Conservation (phyloP, 2,888 invertebrate genomes). For the Limulus polyphemus region DNA sequence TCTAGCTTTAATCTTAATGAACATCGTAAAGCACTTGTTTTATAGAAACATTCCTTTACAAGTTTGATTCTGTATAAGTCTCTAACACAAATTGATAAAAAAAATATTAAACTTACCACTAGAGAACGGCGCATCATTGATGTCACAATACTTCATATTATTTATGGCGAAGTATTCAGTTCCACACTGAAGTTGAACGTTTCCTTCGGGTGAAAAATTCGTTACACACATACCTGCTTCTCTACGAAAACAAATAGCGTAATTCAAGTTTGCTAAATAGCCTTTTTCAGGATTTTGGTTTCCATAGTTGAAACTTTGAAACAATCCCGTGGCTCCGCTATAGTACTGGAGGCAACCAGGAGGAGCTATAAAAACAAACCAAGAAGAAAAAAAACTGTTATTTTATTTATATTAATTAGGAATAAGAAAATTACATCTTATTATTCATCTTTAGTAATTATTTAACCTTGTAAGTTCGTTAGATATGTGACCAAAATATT, state of each 20-base stretch:
- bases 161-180: no score
- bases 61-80: no score
- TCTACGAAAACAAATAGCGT: conserved; percentile 68
- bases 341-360: conserved; percentile 56
- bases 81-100: no score
- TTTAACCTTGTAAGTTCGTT: neutral
- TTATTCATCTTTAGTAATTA: neutral
- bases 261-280: conserved; percentile 49
- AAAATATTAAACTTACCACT: no score
- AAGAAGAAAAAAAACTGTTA: no score
- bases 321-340: conserved; percentile 64
- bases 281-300: conserved; percentile 32
- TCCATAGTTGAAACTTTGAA: conserved; percentile 74
- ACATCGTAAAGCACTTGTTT: no score
- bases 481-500: neutral
- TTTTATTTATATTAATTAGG: neutral
- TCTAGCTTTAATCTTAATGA: no score
- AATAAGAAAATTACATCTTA: neutral
- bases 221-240: conserved; percentile 63
- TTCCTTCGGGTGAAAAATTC: no score
- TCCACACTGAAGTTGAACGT: no score
- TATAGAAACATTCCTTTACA: no score
- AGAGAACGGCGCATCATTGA: no score
- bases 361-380: conserved; percentile 14
- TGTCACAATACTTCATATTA: no score